Evolutionary conservation across 2,888 invertebrate species (phyloP).

Genomic region (Orthosia gothica): DNA sequence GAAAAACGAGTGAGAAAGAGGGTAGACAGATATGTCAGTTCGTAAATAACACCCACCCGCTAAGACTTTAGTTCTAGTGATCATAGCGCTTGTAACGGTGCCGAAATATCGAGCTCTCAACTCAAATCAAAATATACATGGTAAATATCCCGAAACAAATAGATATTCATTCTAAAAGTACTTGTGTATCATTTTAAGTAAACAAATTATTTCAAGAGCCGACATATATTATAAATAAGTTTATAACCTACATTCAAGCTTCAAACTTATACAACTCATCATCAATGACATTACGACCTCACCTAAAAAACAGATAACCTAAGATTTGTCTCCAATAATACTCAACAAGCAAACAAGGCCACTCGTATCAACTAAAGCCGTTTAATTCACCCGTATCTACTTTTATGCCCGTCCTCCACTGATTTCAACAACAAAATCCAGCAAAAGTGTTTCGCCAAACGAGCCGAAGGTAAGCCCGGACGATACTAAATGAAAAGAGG

Average conservation of each 20-base stretch:
- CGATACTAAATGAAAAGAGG: slow-evolving; percentile 81
- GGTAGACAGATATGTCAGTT: too few species aligned
- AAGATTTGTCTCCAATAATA: slow-evolving; percentile 41
- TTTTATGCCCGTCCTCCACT: slow-evolving; percentile 62
- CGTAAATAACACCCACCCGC: too few species aligned
- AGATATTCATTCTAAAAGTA: too few species aligned
- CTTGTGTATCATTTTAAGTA: too few species aligned
- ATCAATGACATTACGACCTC: not conserved
- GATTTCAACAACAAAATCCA: slow-evolving; percentile 62
- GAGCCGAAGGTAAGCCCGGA: slow-evolving; percentile 71
- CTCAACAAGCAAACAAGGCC: slow-evolving; percentile 28
- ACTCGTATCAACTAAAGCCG: slow-evolving; percentile 41
- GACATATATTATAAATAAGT: too few species aligned
- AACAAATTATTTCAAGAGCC: too few species aligned
- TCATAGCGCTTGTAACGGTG: too few species aligned
- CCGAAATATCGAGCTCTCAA: too few species aligned
- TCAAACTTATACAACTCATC: not conserved
- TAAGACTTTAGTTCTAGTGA: too few species aligned
- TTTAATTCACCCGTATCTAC: slow-evolving; percentile 56
- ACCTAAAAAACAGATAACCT: not conserved
- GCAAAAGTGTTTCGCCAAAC: slow-evolving; percentile 62
- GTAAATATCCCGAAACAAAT: too few species aligned
- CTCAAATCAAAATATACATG: too few species aligned
- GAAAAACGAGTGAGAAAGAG: too few species aligned
- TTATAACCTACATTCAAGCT: not conserved